Evolutionary conservation across 2,888 invertebrate species (phyloP).

Genomic region (Seira musarum): DNA sequence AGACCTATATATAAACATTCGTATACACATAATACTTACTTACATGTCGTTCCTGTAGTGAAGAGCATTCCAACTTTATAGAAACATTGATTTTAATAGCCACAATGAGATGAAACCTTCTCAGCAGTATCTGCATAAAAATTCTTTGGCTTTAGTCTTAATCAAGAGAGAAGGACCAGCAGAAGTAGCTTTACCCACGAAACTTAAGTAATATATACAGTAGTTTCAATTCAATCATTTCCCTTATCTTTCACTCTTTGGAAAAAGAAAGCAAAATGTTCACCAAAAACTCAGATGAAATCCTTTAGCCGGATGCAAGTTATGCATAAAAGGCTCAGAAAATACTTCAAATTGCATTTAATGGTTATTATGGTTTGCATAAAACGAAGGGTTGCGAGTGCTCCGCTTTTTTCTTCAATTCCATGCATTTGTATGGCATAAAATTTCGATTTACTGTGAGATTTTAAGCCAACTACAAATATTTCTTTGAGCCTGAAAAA

Average conservation of each 20-base stretch:
- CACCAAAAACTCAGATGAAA: background rate
- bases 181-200: no score
- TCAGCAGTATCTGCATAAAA: slow-evolving; percentile 36
- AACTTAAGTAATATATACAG: background rate
- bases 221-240: background rate
- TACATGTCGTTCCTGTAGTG: slow-evolving; percentile 3
- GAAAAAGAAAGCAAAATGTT: background rate
- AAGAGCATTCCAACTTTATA: slow-evolving; percentile 41
- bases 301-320: no score
- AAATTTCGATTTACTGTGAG: no score
- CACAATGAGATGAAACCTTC: slow-evolving; percentile 59
- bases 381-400: no score
- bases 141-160: background rate
- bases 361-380: no score
- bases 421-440: no score
- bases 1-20: slow-evolving; percentile 23
- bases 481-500: no score
- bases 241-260: background rate
- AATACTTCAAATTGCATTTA: no score
- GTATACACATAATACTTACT: slow-evolving; percentile 8
- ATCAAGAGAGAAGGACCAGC: background rate
- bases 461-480: no score
- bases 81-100: slow-evolving; percentile 59
- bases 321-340: no score
- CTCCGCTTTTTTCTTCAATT: no score